Percentiles rank a stretch among this genome's conserved stretches.
These are phyloP conservation scores for Elephas maximus DNA, from an alignment of 2,113 vertebrate genomes.

Conservation along the genomic window DNA sequence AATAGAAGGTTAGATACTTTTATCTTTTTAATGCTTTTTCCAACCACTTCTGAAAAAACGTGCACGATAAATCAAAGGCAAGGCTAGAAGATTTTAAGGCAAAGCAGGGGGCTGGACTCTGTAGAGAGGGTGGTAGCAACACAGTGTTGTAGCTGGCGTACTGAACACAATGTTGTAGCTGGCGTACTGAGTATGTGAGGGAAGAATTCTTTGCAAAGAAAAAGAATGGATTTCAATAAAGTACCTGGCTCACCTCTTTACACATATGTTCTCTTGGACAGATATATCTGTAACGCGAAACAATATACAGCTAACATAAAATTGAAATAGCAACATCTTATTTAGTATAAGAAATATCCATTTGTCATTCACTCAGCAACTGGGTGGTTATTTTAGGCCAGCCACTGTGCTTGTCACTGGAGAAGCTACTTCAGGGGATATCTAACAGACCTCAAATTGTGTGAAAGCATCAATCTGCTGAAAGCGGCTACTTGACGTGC, in stretches of 20 bases:
- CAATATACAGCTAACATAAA: neutral
- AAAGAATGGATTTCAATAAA: constrained; percentile 9
- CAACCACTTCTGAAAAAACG: neutral
- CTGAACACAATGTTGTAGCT: neutral
- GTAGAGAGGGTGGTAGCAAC: neutral
- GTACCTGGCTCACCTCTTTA: neutral
- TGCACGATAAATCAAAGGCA: neutral
- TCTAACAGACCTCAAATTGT: neutral
- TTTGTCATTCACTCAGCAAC: neutral
- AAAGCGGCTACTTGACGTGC: neutral
- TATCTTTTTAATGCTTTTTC: constrained; percentile 21
- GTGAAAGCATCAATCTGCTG: neutral
- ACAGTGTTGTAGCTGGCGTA: neutral
- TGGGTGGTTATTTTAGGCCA: neutral
- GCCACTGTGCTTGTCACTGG: neutral
- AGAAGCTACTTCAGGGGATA: neutral
- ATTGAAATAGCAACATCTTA: neutral
- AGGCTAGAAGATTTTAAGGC: neutral
- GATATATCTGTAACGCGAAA: neutral
- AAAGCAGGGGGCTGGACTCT: neutral
- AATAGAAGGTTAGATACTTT: constrained; percentile 22
- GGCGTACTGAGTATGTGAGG: neutral
- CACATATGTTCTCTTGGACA: neutral
- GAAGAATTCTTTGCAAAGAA: neutral
- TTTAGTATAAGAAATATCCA: neutral